Evolutionary conservation across 2,113 vertebrate species (phyloP), one percentile per base, ranked within the genome.

Genomic region (Scartelaos histophorus): DNA sequence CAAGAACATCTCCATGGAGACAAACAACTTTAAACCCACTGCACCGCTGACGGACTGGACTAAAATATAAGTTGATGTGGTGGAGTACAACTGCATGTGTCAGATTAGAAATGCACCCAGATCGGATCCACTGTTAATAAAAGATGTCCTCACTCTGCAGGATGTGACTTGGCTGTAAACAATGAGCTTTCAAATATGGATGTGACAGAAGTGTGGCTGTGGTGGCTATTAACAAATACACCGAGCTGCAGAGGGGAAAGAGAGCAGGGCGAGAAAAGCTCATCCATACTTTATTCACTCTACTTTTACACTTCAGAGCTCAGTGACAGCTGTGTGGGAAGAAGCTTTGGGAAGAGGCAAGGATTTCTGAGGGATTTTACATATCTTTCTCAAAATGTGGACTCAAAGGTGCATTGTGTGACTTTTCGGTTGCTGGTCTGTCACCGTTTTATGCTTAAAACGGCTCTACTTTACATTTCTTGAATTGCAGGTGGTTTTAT

Each of bases 141-240:
- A 85, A 82, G 61, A 88, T 66, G 79, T 19, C 78, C 60, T 46
- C 71, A 72, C 74, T 85, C 72, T 75, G 64, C 64, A 60, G 35
- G 38, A 54, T 21, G 19, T n/a, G 84, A 89, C 87, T 85, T 68
- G 68, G 69, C 38, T 71, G 45, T 70, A 83, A 86, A 90, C 83
- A 88, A 73, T 81, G 71, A 46, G 15, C 19, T 12, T 54, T 91
- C 17, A 88, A 90, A 87, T 69, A 90, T 86, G 24, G 76, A 90
- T 80, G 68, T 0, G 1, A 54, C 9, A 13, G 34, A 61, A 29
- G 65, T 82, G n/a, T 38, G 66, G 54, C 19, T 10, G 38, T 43
- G 51, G 19, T 19, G 60, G 66, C 66, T 80, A 77, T 76, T 67
- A 73, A 69, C 58, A 22, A 21, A 16, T 22, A 67, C 17, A 25